Conservation (phyloP, 2,888 invertebrate species). For the Zygogramma bicolorata region DNA sequence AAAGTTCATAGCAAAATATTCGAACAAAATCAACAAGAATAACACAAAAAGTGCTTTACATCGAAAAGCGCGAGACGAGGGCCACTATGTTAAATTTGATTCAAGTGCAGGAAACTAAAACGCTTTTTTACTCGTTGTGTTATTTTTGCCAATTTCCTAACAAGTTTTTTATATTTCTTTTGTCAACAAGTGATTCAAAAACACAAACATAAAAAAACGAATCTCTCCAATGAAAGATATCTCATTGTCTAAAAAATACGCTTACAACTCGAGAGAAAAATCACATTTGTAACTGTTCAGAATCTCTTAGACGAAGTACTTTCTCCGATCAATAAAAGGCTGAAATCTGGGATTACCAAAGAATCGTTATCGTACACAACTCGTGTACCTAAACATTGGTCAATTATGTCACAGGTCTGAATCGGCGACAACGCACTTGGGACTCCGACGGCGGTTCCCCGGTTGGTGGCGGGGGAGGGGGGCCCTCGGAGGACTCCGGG, state of each 20-base stretch:
- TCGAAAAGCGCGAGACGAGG: constrained; percentile 23
- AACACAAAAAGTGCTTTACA: constrained; percentile 30
- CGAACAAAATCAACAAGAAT: constrained; percentile 35
- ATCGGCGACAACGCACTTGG: constrained; percentile 64
- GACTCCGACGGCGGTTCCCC: constrained; percentile 64
- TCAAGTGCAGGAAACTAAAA: constrained; percentile 22
- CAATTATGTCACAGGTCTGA: constrained; percentile 64
- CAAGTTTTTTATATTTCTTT: constrained; percentile 25
- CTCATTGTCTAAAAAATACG: constrained; percentile 17
- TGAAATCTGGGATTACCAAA: constrained; percentile 20
- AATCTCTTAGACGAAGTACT: background rate
- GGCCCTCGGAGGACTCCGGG: constrained; percentile 62
- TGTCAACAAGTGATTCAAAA: constrained; percentile 33
- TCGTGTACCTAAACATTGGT: background rate
- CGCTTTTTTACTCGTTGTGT: constrained; percentile 28
- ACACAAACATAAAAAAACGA: constrained; percentile 26
- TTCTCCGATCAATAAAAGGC: constrained; percentile 2
- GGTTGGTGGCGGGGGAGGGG: constrained; percentile 60
- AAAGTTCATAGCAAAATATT: constrained; percentile 37
- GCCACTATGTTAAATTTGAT: constrained; percentile 3
- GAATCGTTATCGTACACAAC: constrained; percentile 14
- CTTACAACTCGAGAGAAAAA: constrained; percentile 39
- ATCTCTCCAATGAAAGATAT: constrained; percentile 22
- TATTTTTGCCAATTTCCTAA: constrained; percentile 35
- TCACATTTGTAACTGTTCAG: constrained; percentile 35